Evolutionary conservation across 35 echinoderm and acorn worm genomes (phyloP).

Genomic region (Ptychodera flava): DNA sequence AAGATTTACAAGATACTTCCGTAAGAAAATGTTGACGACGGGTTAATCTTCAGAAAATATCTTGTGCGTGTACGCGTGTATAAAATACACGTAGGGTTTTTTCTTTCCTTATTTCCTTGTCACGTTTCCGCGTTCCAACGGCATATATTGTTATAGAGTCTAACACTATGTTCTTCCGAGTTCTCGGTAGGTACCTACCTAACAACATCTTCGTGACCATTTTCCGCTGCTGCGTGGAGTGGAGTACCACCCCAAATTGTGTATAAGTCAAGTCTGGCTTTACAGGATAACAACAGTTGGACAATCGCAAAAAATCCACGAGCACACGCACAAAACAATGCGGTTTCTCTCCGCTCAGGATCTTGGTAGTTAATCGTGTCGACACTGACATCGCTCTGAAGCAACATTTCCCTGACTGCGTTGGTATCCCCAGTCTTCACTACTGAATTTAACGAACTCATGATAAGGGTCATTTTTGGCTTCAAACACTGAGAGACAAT

Average conservation of each 20-base stretch:
- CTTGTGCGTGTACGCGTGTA: no score
- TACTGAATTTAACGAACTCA: not conserved
- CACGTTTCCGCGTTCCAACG: not conserved
- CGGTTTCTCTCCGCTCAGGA: not conserved
- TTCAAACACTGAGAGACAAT: no score
- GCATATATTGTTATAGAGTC: no score
- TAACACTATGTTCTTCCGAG: no score
- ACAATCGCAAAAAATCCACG: not conserved
- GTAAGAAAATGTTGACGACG: no score
- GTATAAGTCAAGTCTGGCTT: not conserved
- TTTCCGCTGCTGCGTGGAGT: not conserved
- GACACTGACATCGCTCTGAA: not conserved
- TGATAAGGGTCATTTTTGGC: not conserved
- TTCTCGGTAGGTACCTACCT: not conserved
- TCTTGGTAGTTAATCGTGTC: not conserved
- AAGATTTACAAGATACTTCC: no score
- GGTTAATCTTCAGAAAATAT: no score
- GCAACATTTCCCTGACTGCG: not conserved
- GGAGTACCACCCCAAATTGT: not conserved
- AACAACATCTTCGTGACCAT: not conserved
- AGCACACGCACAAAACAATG: not conserved
- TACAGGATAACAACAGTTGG: not conserved
- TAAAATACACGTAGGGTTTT: not conserved
- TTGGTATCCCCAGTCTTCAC: not conserved
- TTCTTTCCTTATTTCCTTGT: not conserved